A percentile compares a stretch with the other conserved stretches of the same genome.
Conservation (phyloP, 2,113 vertebrate genomes). For the Mesoclemmys tuberculata region DNA sequence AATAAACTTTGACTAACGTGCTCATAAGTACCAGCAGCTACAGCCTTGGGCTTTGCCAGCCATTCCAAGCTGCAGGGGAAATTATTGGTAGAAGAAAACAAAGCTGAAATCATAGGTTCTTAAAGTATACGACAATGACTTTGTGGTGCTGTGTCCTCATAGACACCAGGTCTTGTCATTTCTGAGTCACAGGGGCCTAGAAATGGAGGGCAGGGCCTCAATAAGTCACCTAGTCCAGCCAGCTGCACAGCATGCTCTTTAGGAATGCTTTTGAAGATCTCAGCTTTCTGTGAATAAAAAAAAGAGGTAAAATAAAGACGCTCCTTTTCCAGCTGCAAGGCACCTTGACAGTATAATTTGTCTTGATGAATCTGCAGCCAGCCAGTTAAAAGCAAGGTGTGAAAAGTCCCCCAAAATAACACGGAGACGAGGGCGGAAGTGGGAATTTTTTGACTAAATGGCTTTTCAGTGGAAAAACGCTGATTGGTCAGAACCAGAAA, state of each 20-base stretch:
- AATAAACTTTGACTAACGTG: conserved; percentile 60
- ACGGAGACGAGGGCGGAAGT: background rate
- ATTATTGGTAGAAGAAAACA: conserved; percentile 48
- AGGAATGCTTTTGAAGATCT: background rate
- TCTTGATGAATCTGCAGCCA: background rate
- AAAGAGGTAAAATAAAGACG: background rate
- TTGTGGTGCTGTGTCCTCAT: background rate
- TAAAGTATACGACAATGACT: background rate
- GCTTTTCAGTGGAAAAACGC: background rate
- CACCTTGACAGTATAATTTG: background rate
- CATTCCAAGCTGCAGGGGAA: conserved; percentile 56
- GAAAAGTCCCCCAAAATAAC: background rate
- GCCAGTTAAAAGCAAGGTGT: rapidly evolving
- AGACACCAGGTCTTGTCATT: background rate
- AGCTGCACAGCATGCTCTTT: background rate
- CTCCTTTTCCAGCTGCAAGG: background rate
- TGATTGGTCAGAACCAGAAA: background rate
- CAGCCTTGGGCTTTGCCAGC: conserved; percentile 51
- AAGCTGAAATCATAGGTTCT: rapidly evolving
- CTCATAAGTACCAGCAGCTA: conserved; percentile 7
- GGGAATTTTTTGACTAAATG: background rate
- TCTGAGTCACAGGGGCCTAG: background rate
- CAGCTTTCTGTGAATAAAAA: background rate
- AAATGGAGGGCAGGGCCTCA: background rate
- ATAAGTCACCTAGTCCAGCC: background rate